Evolutionary conservation across 2,888 invertebrate genomes (phyloP).

Genomic region (Xanthorhoe designata): DNA sequence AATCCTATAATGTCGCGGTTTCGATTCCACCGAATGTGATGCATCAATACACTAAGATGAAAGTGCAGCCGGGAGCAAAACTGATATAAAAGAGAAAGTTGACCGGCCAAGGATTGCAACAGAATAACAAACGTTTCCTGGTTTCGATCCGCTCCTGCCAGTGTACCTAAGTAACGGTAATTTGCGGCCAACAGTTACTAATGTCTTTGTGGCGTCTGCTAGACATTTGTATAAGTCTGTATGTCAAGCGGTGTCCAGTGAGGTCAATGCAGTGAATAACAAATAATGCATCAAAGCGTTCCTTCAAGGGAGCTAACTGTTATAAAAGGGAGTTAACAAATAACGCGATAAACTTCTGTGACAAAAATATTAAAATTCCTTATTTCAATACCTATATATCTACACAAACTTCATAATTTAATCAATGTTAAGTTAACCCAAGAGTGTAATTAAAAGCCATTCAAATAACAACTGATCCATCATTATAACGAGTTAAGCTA

Average conservation of each 20-base stretch:
- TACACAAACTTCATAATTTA: no score
- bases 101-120: slow-evolving; percentile 52
- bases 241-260: not conserved
- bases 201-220: slow-evolving; percentile 20
- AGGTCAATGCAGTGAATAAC: no score
- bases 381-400: no score
- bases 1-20: not conserved
- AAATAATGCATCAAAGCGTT: not conserved
- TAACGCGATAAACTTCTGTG: no score
- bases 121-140: slow-evolving; percentile 53
- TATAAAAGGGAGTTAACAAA: no score
- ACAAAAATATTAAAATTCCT: no score
- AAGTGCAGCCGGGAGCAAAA: slow-evolving; percentile 41
- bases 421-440: no score
- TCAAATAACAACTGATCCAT: not conserved
- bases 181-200: slow-evolving; percentile 36
- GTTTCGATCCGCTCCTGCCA: slow-evolving; percentile 51
- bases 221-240: not conserved
- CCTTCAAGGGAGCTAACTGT: no score
- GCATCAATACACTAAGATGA: slow-evolving; percentile 44
- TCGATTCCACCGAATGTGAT: slow-evolving; percentile 5
- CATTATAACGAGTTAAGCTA: slow-evolving; percentile 5
- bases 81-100: slow-evolving; percentile 57
- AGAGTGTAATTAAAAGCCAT: slow-evolving; percentile 6
- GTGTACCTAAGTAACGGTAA: slow-evolving; percentile 52